Evolutionary conservation across 1,140 invertebrate genomes (phyloP).

Genomic region (Caerostris extrusa): DNA sequence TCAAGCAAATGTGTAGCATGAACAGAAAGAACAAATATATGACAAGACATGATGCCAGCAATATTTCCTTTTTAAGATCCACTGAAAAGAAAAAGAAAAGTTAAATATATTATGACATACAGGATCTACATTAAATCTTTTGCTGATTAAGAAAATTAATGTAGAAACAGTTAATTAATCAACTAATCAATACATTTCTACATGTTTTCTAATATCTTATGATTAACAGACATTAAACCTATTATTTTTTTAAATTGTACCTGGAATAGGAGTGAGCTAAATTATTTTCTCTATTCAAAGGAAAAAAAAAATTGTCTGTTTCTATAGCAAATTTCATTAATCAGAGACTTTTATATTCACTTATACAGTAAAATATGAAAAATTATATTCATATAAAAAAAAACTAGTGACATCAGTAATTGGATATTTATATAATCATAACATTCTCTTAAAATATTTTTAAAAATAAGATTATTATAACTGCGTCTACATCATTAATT

Average conservation of each 20-base stretch:
- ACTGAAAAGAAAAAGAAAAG: not conserved
- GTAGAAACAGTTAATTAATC: not conserved
- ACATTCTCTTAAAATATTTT: too few relatives aligned
- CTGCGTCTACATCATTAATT: too few relatives aligned
- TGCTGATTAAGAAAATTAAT: not conserved
- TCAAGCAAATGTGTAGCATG: not conserved
- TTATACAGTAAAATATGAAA: too few relatives aligned
- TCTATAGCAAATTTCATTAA: too few relatives aligned
- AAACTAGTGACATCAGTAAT: too few relatives aligned
- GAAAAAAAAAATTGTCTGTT: too few relatives aligned
- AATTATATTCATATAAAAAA: too few relatives aligned
- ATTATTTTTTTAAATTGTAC: not conserved
- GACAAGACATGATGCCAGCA: constrained; percentile 21
- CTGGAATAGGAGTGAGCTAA: too few relatives aligned
- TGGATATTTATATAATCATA: too few relatives aligned
- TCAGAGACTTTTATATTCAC: too few relatives aligned
- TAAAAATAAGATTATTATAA: too few relatives aligned
- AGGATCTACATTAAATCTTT: not conserved
- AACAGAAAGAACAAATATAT: not conserved
- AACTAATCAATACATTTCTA: not conserved
- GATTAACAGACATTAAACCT: not conserved
- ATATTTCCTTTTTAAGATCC: not conserved
- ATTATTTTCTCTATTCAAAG: too few relatives aligned
- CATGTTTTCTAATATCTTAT: not conserved
- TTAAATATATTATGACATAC: not conserved